Evolutionary conservation across 2,113 vertebrate species (phyloP).

Genomic region (Tinamus guttatus): DNA sequence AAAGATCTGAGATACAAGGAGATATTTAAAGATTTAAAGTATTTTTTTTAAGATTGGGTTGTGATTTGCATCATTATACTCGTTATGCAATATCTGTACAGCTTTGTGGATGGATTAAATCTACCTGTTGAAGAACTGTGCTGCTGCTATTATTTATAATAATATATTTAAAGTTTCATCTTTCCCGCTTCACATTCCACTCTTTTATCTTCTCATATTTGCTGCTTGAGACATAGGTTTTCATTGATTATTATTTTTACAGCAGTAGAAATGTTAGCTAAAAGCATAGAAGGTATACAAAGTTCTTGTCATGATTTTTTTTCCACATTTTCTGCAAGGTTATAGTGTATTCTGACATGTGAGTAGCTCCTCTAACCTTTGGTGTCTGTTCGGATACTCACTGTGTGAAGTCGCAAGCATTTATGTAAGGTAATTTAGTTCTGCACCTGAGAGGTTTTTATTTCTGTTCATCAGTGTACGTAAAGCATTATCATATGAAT

Average conservation of each 20-base stretch:
- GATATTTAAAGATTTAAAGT: slow-evolving; percentile 2
- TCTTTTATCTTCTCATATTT: background rate
- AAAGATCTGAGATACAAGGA: slow-evolving; percentile 17
- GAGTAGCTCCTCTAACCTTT: background rate
- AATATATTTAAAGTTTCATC: background rate
- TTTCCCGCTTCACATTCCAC: background rate
- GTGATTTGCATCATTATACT: background rate
- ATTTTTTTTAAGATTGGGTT: background rate
- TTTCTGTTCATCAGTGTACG: background rate
- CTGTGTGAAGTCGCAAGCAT: background rate
- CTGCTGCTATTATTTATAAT: background rate
- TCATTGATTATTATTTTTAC: background rate
- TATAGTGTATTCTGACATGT: background rate
- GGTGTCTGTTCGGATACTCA: background rate
- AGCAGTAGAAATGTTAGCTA: background rate
- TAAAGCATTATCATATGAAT: background rate
- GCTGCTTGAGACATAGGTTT: background rate
- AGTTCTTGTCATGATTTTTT: background rate
- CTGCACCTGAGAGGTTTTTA: background rate
- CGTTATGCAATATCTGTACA: background rate
- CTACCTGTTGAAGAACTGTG: background rate
- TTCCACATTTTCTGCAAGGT: background rate
- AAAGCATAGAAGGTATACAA: background rate
- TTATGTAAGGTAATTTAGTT: background rate
- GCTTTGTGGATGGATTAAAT: background rate